These are phyloP conservation scores for Cyprinodon diabolis DNA, from an alignment of 2,797 vertebrate species.

Conservation along the genomic window DNA sequence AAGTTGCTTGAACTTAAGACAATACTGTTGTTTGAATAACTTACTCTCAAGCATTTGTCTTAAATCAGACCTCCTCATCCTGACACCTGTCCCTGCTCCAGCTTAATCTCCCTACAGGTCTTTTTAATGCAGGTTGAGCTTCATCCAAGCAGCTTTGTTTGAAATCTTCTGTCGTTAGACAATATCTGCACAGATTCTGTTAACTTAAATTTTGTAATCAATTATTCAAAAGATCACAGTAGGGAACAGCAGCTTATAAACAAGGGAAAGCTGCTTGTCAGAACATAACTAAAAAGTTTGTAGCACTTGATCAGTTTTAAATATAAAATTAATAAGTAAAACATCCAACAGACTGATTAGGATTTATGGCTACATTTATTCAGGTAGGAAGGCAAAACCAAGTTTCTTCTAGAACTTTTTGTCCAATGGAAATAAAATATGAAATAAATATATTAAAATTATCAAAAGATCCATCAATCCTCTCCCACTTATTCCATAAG, in stretches of 20 bases:
- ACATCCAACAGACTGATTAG: not conserved
- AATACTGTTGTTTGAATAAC: too few species aligned
- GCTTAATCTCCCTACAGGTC: not conserved
- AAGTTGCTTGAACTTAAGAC: too few species aligned
- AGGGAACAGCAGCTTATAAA: constrained; percentile 5
- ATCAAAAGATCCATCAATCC: not conserved
- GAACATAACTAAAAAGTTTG: constrained; percentile 3
- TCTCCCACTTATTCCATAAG: too few species aligned
- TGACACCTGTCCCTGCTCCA: not conserved
- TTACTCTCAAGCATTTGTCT: too few species aligned
- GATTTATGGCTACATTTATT: not conserved
- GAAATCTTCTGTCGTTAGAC: not conserved
- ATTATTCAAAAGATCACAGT: constrained; percentile 16
- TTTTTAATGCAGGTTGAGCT: not conserved
- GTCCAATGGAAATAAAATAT: not conserved
- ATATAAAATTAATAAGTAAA: constrained; percentile 4
- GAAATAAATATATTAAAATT: not conserved
- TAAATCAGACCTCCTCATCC: too few species aligned
- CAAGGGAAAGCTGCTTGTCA: constrained; percentile 1
- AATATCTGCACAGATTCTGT: not conserved
- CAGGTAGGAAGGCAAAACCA: not conserved
- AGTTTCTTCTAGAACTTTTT: not conserved
- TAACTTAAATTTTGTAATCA: constrained; percentile 5
- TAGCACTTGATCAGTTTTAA: not conserved
- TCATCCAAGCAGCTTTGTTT: not conserved